Percentiles rank a stretch among this genome's conserved stretches.
Conservation (phyloP, 35 echinoderm and acorn worm species). For the Lytechinus variegatus region DNA sequence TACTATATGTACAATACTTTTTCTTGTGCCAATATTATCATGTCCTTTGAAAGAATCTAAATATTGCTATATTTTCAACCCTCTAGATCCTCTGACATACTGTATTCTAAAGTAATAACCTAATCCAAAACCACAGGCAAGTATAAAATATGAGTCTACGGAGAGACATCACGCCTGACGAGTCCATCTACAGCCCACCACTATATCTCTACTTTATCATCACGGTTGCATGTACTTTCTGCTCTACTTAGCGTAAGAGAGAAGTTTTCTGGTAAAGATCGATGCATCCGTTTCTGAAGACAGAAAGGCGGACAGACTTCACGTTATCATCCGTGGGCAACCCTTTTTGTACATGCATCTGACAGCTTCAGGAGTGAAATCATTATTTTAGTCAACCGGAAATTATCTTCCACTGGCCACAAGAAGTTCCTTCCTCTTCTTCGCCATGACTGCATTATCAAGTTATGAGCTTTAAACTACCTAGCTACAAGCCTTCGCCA, state of each 20-base stretch:
- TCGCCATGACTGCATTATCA: not conserved
- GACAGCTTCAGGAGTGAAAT: not conserved
- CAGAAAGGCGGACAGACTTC: not conserved
- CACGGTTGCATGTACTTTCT: constrained; percentile 6
- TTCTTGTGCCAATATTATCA: too few species aligned
- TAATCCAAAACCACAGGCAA: not conserved
- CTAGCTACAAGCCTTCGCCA: not conserved
- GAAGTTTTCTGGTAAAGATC: not conserved
- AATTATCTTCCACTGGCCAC: constrained; percentile 1
- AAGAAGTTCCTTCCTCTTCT: not conserved
- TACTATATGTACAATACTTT: too few species aligned
- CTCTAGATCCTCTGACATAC: too few species aligned
- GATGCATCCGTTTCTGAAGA: not conserved
- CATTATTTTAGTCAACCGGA: constrained; percentile 3
- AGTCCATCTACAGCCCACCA: not conserved
- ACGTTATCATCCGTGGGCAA: not conserved
- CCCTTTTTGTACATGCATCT: not conserved
- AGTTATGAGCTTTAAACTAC: not conserved
- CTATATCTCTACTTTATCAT: not conserved
- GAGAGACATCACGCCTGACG: not conserved
- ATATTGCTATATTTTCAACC: too few species aligned
- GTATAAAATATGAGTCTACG: not conserved
- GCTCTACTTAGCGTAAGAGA: constrained; percentile 9
- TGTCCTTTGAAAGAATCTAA: too few species aligned
- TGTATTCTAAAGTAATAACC: too few species aligned